A percentile compares a stretch with the other conserved stretches of the same genome.
These are phyloP conservation scores for Neoseiulus cucumeris DNA, from an alignment of 1,140 invertebrate genomes.

Conservation along the genomic window DNA sequence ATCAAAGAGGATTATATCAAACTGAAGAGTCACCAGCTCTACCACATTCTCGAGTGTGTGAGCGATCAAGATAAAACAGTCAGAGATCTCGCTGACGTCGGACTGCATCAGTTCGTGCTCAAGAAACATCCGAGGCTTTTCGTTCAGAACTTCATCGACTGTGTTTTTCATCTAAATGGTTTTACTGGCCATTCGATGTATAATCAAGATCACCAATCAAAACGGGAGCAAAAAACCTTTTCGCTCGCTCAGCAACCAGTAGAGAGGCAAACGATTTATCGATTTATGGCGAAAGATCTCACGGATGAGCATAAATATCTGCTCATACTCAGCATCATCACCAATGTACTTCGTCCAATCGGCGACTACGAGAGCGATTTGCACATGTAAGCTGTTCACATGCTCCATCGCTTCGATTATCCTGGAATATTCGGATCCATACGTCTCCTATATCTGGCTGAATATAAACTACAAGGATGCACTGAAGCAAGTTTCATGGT, in stretches of 20 bases:
- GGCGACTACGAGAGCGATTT: neutral
- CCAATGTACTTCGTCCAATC: neutral
- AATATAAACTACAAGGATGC: neutral
- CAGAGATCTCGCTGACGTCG: neutral
- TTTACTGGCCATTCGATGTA: neutral
- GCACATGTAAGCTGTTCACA: neutral
- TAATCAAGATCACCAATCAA: neutral
- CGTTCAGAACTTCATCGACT: constrained; percentile 7
- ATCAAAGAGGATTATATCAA: constrained; percentile 1
- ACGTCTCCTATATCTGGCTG: neutral
- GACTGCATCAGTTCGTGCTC: neutral
- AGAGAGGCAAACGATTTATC: neutral
- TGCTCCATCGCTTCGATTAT: neutral
- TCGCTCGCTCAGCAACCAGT: neutral
- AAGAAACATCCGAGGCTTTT: neutral
- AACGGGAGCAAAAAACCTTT: neutral
- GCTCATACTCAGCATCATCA: constrained; percentile 2
- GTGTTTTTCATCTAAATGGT: constrained; percentile 1
- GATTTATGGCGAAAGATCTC: neutral
- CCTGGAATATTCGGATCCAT: neutral
- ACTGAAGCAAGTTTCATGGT: neutral
- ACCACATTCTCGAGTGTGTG: constrained; percentile 5
- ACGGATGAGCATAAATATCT: constrained; percentile 5
- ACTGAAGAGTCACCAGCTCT: neutral
- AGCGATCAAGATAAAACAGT: neutral